These are phyloP conservation scores for Sylvilagus bachmani DNA, from an alignment of 2,113 vertebrate species.

Conservation along the genomic window DNA sequence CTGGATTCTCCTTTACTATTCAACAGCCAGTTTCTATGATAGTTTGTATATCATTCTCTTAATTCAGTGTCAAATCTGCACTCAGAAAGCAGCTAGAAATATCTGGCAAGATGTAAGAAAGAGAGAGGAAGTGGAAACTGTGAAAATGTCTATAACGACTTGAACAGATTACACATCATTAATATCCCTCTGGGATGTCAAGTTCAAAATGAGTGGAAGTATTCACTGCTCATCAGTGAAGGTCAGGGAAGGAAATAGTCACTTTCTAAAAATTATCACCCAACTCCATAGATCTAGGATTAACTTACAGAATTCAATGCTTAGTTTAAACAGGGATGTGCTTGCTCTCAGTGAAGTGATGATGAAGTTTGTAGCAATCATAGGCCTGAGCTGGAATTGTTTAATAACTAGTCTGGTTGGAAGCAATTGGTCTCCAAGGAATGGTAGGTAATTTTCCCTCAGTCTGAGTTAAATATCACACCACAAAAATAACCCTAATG, in stretches of 20 bases:
- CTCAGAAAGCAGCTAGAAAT: slow-evolving; percentile 47
- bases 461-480: slow-evolving; percentile 51
- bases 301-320: slow-evolving; percentile 56
- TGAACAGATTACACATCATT: slow-evolving; percentile 59
- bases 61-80: slow-evolving; percentile 42
- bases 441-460: slow-evolving; percentile 46
- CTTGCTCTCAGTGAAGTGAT: slow-evolving; percentile 58
- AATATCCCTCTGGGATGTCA: slow-evolving; percentile 45
- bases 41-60: slow-evolving; percentile 44
- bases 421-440: slow-evolving; percentile 72
- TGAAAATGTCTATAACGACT: slow-evolving; percentile 55
- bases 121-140: slow-evolving; percentile 21
- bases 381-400: slow-evolving; percentile 62
- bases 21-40: slow-evolving; percentile 13
- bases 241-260: slow-evolving; percentile 60
- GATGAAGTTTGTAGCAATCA: slow-evolving; percentile 42
- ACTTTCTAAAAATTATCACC: slow-evolving; percentile 60
- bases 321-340: slow-evolving; percentile 70
- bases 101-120: slow-evolving; percentile 69
- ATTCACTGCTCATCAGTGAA: slow-evolving; percentile 81
- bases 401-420: slow-evolving; percentile 76
- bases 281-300: slow-evolving; percentile 54
- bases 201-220: slow-evolving; percentile 77
- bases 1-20: background rate
- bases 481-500: slow-evolving; percentile 76